Conservation (phyloP, 2,888 invertebrate genomes). For the Drosophila macrothrix region DNA sequence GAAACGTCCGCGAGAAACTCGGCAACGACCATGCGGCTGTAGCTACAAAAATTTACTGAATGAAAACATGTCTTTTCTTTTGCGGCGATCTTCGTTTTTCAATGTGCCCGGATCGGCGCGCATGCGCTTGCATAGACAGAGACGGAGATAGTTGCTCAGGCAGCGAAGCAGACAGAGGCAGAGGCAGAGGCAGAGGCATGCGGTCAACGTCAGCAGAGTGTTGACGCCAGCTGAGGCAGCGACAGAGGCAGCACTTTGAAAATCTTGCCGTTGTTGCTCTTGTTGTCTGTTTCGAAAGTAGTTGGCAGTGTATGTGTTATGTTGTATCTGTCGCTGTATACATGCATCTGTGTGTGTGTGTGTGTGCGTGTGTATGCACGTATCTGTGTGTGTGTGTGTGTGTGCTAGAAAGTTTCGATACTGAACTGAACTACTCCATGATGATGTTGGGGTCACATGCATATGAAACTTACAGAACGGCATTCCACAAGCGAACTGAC, state of each 20-base stretch:
- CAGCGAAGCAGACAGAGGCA: conserved; percentile 6
- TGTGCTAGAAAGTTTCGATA: conserved; percentile 72
- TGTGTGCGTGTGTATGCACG: conserved; percentile 28
- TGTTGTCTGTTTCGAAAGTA: conserved; percentile 54
- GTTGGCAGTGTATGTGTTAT: conserved; percentile 34
- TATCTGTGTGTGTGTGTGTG: conserved; percentile 38
- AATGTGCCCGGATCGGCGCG: conserved; percentile 40
- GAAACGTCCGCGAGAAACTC: conserved; percentile 44
- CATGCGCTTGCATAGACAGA: conserved; percentile 41
- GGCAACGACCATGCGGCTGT: conserved; percentile 72
- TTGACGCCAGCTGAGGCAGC: conserved; percentile 14
- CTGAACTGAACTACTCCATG: conserved; percentile 58
- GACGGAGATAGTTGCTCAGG: conserved; percentile 25
- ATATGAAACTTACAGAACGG: conserved; percentile 83
- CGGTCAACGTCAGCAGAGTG: conserved; percentile 22
- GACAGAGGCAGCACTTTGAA: conserved; percentile 24
- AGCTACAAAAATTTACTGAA: conserved; percentile 82
- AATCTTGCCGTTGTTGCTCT: too few species aligned
- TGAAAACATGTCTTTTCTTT: conserved; percentile 83
- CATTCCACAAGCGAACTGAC: conserved; percentile 77
- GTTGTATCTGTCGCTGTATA: conserved; percentile 19
- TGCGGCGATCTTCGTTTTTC: conserved; percentile 74
- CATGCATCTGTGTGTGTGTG: conserved; percentile 35
- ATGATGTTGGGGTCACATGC: conserved; percentile 68
- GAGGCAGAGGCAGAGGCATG: conserved; percentile 16